phyloP scores from a whole-genome alignment of 2,888 invertebrate species.

The Ischnus inquisitorius region DNA sequence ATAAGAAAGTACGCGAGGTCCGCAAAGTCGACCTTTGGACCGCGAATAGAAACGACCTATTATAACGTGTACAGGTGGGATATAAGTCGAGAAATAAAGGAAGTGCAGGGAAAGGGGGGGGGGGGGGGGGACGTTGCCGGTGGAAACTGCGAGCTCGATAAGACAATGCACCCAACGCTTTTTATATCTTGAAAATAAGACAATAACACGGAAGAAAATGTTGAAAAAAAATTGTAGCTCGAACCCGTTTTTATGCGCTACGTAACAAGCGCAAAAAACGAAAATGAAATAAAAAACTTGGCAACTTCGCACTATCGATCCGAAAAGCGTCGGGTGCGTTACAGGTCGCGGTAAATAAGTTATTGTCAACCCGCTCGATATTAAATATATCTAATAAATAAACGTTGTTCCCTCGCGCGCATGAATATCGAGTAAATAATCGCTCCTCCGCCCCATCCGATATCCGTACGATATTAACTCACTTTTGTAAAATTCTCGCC shows the following conservation, averaged over 20 bases:
- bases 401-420: constrained; percentile 48
- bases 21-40: constrained; percentile 32
- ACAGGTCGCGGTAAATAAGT: background rate
- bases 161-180: constrained; percentile 51
- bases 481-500: constrained; percentile 58
- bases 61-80: constrained; percentile 46
- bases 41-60: constrained; percentile 62
- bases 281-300: background rate
- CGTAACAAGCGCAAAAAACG: background rate
- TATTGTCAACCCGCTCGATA: background rate
- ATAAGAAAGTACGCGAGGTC: constrained; percentile 23
- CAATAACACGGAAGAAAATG: background rate
- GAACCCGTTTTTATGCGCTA: constrained; percentile 32
- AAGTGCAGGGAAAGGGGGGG: too few relatives aligned
- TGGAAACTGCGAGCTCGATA: constrained; percentile 53
- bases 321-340: background rate
- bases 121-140: constrained; percentile 49
- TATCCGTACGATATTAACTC: constrained; percentile 44
- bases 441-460: background rate
- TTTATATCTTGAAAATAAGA: constrained; percentile 7
- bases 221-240: constrained; percentile 18
- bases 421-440: constrained; percentile 59
- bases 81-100: constrained; percentile 50
- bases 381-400: constrained; percentile 25
- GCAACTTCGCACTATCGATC: background rate